phyloP scores from a whole-genome alignment of 2,113 vertebrate genomes.

The Erythrocercus mccallii region DNA sequence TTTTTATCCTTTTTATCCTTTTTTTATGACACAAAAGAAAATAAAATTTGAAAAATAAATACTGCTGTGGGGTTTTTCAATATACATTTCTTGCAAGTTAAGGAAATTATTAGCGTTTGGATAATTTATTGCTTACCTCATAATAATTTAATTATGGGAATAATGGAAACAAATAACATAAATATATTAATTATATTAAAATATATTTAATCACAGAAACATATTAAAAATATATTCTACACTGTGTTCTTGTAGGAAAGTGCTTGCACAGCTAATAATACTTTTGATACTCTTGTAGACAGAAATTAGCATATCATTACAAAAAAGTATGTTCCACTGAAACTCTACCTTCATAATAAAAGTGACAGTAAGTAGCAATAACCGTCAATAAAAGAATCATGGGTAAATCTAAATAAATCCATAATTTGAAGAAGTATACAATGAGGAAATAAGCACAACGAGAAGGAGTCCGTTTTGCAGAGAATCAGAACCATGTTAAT shows the following conservation, averaged over 20 bases:
- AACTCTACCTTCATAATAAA: not conserved
- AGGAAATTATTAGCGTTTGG: not conserved
- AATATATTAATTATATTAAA: not conserved
- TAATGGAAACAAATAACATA: constrained; percentile 10
- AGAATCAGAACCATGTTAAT: not conserved
- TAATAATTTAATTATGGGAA: not conserved
- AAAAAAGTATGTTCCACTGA: not conserved
- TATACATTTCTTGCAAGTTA: not conserved
- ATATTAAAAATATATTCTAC: not conserved
- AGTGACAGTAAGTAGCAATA: not conserved
- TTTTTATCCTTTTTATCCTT: not conserved
- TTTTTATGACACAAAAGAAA: not conserved
- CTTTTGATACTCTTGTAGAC: not conserved
- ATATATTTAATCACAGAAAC: not conserved
- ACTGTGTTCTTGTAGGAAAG: not conserved
- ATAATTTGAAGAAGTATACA: not conserved
- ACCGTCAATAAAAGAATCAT: not conserved
- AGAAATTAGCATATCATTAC: not conserved
- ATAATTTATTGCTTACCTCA: not conserved
- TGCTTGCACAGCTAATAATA: constrained; percentile 20
- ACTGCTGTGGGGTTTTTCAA: not conserved
- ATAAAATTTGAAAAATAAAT: not conserved
- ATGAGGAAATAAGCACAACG: not conserved
- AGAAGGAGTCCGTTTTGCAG: not conserved
- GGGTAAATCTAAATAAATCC: not conserved